phyloP scores from a whole-genome alignment of 1,140 invertebrate species.

The Episyrphus balteatus region DNA sequence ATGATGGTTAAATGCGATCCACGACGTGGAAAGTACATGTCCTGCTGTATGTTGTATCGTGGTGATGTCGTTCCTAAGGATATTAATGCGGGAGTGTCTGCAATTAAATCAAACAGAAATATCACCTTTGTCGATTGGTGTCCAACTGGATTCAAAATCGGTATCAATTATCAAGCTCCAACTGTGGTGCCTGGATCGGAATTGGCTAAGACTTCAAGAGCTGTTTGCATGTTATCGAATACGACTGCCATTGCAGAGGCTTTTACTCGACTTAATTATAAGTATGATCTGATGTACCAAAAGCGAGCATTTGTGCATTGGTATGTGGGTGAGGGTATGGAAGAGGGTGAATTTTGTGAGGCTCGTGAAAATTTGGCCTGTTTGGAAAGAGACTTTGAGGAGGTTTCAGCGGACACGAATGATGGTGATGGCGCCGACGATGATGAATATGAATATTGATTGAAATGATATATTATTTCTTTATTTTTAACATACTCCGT shows the following conservation, averaged over 20 bases:
- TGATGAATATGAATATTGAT: conserved; percentile 19
- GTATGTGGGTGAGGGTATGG: conserved; percentile 64
- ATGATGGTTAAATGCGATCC: conserved; percentile 75
- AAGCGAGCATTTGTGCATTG: conserved; percentile 70
- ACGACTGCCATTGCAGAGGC: conserved; percentile 69
- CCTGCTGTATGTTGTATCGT: conserved; percentile 61
- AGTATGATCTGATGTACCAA: conserved; percentile 72
- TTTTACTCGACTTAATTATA: conserved; percentile 60
- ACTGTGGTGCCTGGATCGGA: conserved; percentile 60
- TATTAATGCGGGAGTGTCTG: conserved; percentile 69
- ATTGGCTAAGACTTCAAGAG: conserved; percentile 51
- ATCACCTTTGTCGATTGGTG: conserved; percentile 62
- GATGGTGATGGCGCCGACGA: conserved; percentile 15
- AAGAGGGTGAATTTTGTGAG: conserved; percentile 63
- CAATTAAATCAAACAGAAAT: conserved; percentile 65
- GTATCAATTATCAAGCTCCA: conserved; percentile 55
- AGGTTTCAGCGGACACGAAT: conserved; percentile 33
- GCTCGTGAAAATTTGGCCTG: conserved; percentile 64
- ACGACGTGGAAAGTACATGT: conserved; percentile 58
- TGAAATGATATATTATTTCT: no score
- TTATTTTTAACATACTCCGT: no score
- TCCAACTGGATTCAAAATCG: conserved; percentile 61
- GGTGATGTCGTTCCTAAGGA: conserved; percentile 72
- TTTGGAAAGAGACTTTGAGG: conserved; percentile 54
- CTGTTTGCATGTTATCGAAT: conserved; percentile 68